Conservation (phyloP, 1,140 invertebrate genomes). For the Hylyphantes graminicola region DNA sequence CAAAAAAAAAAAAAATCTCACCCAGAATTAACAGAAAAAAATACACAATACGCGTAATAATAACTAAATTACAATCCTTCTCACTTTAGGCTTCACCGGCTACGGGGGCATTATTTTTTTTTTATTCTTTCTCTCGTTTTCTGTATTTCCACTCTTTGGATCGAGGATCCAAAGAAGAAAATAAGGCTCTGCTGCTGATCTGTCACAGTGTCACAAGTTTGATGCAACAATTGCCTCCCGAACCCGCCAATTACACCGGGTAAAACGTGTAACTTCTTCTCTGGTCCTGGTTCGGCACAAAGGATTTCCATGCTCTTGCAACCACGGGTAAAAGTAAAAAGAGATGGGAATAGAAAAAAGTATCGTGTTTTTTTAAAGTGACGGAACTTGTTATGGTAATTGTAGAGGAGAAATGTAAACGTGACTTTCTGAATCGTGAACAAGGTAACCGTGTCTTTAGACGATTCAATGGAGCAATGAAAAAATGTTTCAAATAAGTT, state of each 20-base stretch:
- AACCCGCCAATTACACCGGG: constrained; percentile 35
- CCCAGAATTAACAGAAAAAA: too few species aligned
- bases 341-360: neutral
- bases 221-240: constrained; percentile 36
- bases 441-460: too few species aligned
- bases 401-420: constrained; percentile 25
- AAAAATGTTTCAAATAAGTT: too few species aligned
- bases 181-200: constrained; percentile 10
- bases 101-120: neutral
- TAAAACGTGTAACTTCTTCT: neutral
- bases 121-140: constrained; percentile 1
- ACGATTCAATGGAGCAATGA: too few species aligned
- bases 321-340: neutral
- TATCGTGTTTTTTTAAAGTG: neutral
- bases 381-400: constrained; percentile 53
- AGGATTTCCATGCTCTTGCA: constrained; percentile 34
- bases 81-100: constrained; percentile 3
- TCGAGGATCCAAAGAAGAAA: neutral
- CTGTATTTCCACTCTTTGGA: neutral
- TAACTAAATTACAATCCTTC: constrained; percentile 22
- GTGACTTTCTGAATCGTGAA: neutral
- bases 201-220: constrained; percentile 53
- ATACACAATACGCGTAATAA: neutral
- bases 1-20: neutral
- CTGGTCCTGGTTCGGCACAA: constrained; percentile 14